Percentiles rank a stretch among this genome's conserved stretches.
Conservation (phyloP, 2,888 invertebrate species). For the Deilephila elpenor region DNA sequence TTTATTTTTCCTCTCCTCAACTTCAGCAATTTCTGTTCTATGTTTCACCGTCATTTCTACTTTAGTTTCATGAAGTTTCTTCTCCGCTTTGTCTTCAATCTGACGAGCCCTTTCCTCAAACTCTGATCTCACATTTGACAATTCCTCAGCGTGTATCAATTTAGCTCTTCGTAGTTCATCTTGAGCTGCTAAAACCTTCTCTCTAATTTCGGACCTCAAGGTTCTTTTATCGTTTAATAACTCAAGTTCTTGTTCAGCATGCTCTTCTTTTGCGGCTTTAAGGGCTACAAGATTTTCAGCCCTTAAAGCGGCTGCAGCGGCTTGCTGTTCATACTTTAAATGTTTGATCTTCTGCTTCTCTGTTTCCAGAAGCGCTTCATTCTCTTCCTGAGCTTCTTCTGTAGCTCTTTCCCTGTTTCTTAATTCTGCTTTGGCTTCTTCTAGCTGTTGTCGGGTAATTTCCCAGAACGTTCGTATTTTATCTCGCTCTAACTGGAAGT, state of each 20-base stretch:
- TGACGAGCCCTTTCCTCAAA: conserved; percentile 81
- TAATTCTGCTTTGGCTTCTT: conserved; percentile 90
- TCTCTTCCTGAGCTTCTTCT: conserved; percentile 93
- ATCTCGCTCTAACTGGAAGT: conserved; percentile 97
- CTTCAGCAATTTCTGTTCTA: conserved; percentile 93
- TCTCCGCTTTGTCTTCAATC: conserved; percentile 86
- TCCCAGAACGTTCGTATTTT: conserved; percentile 98
- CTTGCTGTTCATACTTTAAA: conserved; percentile 95
- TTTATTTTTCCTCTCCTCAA: conserved; percentile 95
- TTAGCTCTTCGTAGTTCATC: conserved; percentile 90
- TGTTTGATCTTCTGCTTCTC: conserved; percentile 97
- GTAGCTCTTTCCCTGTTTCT: conserved; percentile 90
- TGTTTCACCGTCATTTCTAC: conserved; percentile 89
- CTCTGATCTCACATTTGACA: conserved; percentile 84
- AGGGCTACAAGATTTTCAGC: conserved; percentile 93
- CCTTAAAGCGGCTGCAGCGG: conserved; percentile 92
- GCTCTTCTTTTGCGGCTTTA: conserved; percentile 93
- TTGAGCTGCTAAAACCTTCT: conserved; percentile 88
- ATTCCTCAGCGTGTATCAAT: conserved; percentile 89
- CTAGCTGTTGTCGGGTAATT: conserved; percentile 94
- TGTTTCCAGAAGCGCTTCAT: conserved; percentile 94
- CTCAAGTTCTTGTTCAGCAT: conserved; percentile 90
- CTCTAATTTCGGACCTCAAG: conserved; percentile 87
- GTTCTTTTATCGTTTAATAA: conserved; percentile 89
- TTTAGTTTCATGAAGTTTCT: conserved; percentile 89